Evolutionary conservation across 2,797 vertebrate genomes (phyloP).

Genomic region (Macrochelys suwanniensis): DNA sequence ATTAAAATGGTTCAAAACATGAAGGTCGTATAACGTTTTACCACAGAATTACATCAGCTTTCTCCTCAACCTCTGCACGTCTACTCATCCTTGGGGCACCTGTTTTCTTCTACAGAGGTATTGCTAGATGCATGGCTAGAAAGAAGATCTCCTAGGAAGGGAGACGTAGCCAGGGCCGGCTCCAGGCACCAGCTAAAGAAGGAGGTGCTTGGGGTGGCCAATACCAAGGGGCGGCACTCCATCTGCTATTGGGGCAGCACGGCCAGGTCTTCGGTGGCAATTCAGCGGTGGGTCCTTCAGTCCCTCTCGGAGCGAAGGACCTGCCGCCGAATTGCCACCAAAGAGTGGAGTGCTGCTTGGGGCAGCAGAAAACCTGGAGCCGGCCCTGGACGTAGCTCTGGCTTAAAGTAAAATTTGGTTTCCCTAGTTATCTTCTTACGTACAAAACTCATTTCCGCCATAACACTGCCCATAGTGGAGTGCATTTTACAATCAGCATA

Average conservation of each 20-base stretch:
- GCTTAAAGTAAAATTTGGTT: neutral
- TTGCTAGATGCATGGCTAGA: neutral
- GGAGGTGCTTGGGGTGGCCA: too few species aligned
- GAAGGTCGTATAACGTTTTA: neutral
- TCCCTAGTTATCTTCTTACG: neutral
- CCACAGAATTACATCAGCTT: accelerated
- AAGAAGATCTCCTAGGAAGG: neutral
- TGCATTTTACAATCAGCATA: neutral
- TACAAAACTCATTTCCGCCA: neutral
- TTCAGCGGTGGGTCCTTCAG: too few species aligned
- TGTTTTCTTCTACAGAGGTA: neutral
- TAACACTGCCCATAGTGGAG: neutral
- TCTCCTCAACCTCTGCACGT: neutral
- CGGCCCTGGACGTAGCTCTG: neutral
- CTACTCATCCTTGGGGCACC: neutral
- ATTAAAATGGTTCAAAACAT: neutral
- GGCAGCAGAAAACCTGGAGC: too few species aligned
- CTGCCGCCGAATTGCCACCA: too few species aligned
- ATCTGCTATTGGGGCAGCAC: too few species aligned
- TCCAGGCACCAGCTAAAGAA: too few species aligned
- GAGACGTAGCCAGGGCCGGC: neutral
- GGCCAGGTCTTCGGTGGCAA: too few species aligned
- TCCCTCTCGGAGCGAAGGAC: too few species aligned
- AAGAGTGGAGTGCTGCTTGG: too few species aligned
- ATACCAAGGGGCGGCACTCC: too few species aligned